Base-by-base conservation (phyloP, 2,888 invertebrate species). In the Coenonympha glycerion region DNA sequence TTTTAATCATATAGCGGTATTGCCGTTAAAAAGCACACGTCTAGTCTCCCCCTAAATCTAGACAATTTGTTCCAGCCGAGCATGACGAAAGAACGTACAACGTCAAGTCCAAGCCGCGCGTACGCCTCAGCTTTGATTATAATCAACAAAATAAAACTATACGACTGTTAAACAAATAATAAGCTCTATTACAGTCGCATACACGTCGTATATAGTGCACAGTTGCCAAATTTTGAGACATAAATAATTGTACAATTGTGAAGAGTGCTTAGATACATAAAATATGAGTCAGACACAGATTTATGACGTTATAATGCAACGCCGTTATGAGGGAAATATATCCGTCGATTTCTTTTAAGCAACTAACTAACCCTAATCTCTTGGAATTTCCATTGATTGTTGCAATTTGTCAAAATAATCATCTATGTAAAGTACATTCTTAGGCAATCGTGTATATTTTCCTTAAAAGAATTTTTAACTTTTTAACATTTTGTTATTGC, bases 61-160 rank as follows among this genome's bases (percentile, higher is more conserved):
- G 73, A 74, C 69, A 77, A 85, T 87, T 87, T 68, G 87, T 86
- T 86, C 78, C 82, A 77, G 76, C 72, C 70, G 65, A 75, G 84
- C 81, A 71, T 82, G 70, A 69, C 87, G 76, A 85, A 86, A 79
- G 69, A 63, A 66, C 69, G 68, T 66, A 68, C 74, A 73, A 69
- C 69, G 74, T 78, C 79, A 79, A 79, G 75, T 78, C 77, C 66
- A 65, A 63, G 77, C 73, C 82, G 81, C 79, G 82, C 77, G 78
- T 68, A 62, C 67, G 68, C 69, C 69, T 71, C 68, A 60, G 69
- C 64, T 69, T 69, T 68, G 69, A 70, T 73, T 70, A 47, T 18
- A 11, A 39, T 37, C 39, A 41, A 2, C 41, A 13, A 59, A 19
- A 30, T 41, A 59, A 59, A 60, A 59, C 53, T 55, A 18, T 3